Conservation (phyloP, 1,140 invertebrate species). For the Microplitis demolitor region DNA sequence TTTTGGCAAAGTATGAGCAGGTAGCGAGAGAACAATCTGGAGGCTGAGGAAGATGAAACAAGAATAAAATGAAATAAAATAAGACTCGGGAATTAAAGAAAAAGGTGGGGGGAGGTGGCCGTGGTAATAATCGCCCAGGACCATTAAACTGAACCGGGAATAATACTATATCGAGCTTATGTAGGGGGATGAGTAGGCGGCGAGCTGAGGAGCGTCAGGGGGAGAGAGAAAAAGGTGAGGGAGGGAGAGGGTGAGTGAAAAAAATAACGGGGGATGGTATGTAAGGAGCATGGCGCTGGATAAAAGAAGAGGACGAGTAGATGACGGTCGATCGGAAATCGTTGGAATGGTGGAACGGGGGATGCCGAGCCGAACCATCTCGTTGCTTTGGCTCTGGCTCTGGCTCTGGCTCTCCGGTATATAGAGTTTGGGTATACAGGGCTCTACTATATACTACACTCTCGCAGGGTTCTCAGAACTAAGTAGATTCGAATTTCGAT, state of each 20-base stretch:
- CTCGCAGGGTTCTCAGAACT: conserved; percentile 57
- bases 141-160: conserved; percentile 64
- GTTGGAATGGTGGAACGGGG: conserved; percentile 24
- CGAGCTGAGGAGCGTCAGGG: conserved; percentile 29
- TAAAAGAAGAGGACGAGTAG: background rate
- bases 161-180: conserved; percentile 62
- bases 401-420: too few relatives aligned
- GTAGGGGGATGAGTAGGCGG: conserved; percentile 32
- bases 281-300: too few relatives aligned
- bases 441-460: too few relatives aligned
- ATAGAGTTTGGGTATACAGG: too few relatives aligned
- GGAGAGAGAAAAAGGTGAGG: conserved; percentile 11
- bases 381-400: too few relatives aligned
- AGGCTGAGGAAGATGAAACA: conserved; percentile 22
- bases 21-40: background rate
- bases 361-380: conserved; percentile 14
- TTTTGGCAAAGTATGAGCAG: background rate
- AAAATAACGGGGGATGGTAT: background rate
- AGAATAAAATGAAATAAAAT: conserved; percentile 21
- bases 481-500: conserved; percentile 65
- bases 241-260: background rate
- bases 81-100: conserved; percentile 25
- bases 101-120: conserved; percentile 24
- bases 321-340: conserved; percentile 19
- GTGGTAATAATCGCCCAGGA: conserved; percentile 61